A percentile compares a stretch with the other conserved stretches of the same genome.
phyloP scores from a whole-genome alignment of 2,888 invertebrate species.

The Chrysolina haemoptera region DNA sequence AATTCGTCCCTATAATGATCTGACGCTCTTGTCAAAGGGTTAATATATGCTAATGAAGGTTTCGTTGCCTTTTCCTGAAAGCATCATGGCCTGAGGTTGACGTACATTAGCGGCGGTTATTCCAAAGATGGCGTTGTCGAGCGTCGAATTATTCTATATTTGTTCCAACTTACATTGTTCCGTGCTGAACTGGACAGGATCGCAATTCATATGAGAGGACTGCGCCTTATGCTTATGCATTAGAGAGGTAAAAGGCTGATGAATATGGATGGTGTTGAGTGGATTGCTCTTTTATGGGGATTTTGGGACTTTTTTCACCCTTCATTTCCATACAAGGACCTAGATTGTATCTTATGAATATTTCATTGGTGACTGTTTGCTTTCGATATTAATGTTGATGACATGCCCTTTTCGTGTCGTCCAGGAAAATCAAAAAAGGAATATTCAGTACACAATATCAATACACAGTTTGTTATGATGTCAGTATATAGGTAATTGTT shows the following conservation, averaged over 20 bases:
- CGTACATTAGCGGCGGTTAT: conserved; percentile 34
- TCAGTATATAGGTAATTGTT: too few relatives aligned
- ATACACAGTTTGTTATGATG: too few relatives aligned
- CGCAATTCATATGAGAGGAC: conserved; percentile 18
- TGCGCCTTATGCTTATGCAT: conserved; percentile 38
- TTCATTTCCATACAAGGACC: not conserved
- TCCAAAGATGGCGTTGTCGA: conserved; percentile 26
- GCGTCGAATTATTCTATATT: not conserved
- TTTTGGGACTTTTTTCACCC: conserved; percentile 17
- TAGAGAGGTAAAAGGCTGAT: conserved; percentile 32
- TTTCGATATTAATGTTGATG: not conserved
- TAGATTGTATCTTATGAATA: conserved; percentile 7
- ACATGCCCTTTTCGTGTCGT: not conserved
- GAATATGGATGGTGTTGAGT: conserved; percentile 29
- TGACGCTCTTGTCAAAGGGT: conserved; percentile 8
- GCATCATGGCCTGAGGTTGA: conserved; percentile 32
- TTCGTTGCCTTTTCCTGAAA: not conserved
- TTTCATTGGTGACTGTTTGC: conserved; percentile 1
- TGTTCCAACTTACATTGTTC: conserved; percentile 13
- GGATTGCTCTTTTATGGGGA: conserved; percentile 25
- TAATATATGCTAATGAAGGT: conserved; percentile 14
- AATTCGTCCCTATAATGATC: not conserved
- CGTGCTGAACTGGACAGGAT: conserved; percentile 12
- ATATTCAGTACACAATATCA: too few relatives aligned
- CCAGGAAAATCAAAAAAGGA: too few relatives aligned